A percentile compares a stretch with the other conserved stretches of the same genome.
These are phyloP conservation scores for Capitella teleta DNA, from an alignment of 1,140 invertebrate genomes.

Conservation along the genomic window DNA sequence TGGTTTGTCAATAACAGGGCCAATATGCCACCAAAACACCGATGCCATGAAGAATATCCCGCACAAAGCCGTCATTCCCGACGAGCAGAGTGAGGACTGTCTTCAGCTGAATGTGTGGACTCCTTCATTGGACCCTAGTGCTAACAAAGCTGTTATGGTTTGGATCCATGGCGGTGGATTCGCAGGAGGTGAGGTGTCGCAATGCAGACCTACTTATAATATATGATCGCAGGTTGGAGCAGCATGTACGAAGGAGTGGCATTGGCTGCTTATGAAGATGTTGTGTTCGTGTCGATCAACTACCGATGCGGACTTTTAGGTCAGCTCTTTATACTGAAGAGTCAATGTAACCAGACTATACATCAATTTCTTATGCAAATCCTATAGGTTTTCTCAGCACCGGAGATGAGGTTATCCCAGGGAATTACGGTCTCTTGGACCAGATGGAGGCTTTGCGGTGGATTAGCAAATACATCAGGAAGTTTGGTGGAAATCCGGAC, in stretches of 20 bases:
- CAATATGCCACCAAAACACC: no score
- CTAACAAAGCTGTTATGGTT: no score
- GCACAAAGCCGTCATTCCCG: no score
- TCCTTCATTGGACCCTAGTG: no score
- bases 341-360: not conserved
- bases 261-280: constrained; percentile 76
- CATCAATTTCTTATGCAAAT: not conserved
- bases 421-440: constrained; percentile 18
- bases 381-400: constrained; percentile 17
- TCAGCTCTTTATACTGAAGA: constrained; percentile 42
- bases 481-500: constrained; percentile 10
- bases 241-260: constrained; percentile 91
- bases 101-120: no score
- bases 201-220: no score
- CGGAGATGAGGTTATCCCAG: constrained; percentile 13
- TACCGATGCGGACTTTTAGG: constrained; percentile 90
- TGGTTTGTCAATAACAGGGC: no score
- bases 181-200: no score
- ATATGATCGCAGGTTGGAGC: constrained; percentile 88
- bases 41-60: no score
- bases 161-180: no score
- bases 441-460: constrained; percentile 51
- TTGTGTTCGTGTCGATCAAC: constrained; percentile 94
- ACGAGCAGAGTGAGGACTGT: no score
- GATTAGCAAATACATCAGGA: constrained; percentile 23